phyloP scores from a whole-genome alignment of 2,113 vertebrate species.

The Struthio camelus region DNA sequence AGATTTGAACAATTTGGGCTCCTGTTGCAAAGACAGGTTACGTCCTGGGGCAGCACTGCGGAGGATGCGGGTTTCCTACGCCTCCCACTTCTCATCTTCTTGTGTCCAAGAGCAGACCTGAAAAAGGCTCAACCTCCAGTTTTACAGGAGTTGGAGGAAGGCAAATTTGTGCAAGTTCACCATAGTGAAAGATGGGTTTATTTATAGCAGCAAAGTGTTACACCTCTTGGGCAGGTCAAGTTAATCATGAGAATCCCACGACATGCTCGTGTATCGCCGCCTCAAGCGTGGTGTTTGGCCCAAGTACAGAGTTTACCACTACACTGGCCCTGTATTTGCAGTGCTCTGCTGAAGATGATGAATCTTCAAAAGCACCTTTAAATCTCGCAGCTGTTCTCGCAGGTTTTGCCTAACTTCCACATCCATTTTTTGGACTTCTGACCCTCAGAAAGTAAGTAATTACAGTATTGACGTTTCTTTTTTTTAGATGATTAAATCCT shows the following conservation, averaged over 20 bases:
- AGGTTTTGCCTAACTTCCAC: not conserved
- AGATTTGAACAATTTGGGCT: not conserved
- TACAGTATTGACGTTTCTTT: not conserved
- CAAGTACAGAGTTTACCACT: not conserved
- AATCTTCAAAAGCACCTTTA: not conserved
- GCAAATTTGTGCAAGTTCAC: not conserved
- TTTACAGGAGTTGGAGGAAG: not conserved
- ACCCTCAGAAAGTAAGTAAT: not conserved
- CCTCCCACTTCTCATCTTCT: not conserved
- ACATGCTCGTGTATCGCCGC: not conserved
- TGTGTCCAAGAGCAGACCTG: not conserved
- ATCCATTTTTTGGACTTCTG: not conserved
- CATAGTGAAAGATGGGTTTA: not conserved
- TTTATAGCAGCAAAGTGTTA: not conserved
- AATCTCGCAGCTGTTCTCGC: not conserved
- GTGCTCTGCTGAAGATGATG: not conserved
- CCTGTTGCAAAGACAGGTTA: not conserved
- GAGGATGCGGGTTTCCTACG: not conserved
- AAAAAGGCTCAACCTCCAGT: not conserved
- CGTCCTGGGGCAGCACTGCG: fast-evolving
- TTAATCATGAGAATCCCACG: not conserved
- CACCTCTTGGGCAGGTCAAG: not conserved
- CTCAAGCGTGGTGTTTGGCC: too few relatives aligned
- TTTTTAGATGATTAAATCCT: not conserved
- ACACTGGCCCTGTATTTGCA: not conserved